phyloP scores from a whole-genome alignment of 2,888 invertebrate species.

The Prosapia bicincta region DNA sequence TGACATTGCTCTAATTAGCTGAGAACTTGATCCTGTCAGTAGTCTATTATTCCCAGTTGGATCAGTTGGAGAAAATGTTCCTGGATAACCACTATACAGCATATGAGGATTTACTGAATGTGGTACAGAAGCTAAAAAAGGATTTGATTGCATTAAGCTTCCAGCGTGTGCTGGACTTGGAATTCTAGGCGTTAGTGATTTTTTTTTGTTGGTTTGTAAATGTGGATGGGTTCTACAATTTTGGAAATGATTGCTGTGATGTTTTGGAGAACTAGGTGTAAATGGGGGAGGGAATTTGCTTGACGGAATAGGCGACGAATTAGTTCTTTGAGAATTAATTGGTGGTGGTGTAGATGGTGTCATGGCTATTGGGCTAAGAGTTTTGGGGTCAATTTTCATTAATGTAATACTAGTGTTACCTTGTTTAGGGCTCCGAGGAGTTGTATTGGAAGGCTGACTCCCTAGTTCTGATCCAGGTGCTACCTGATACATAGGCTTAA shows the following conservation, averaged over 20 bases:
- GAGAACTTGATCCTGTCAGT: slow-evolving; percentile 23
- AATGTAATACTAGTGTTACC: slow-evolving; percentile 38
- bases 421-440: slow-evolving; percentile 3
- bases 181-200: slow-evolving; percentile 3
- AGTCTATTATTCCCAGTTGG: slow-evolving; percentile 7
- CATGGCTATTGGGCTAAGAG: slow-evolving; percentile 50
- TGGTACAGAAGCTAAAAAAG: slow-evolving; percentile 15
- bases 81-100: slow-evolving; percentile 36
- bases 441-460: slow-evolving; percentile 1
- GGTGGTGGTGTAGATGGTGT: slow-evolving; percentile 18
- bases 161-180: slow-evolving; percentile 25
- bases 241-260: slow-evolving; percentile 11
- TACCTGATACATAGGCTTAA: slow-evolving; percentile 57
- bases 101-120: slow-evolving; percentile 28
- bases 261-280: slow-evolving; percentile 34
- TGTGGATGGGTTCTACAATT: slow-evolving; percentile 8
- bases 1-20: slow-evolving; percentile 40
- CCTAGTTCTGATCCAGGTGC: slow-evolving; percentile 39
- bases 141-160: slow-evolving; percentile 23
- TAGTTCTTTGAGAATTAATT: slow-evolving; percentile 8
- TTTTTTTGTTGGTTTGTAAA: not conserved
- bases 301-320: slow-evolving; percentile 23
- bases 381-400: slow-evolving; percentile 57
- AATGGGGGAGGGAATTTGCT: slow-evolving; percentile 36
- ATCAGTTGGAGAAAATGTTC: slow-evolving; percentile 31